Evolutionary conservation across 2,797 vertebrate species (phyloP), one percentile per base, ranked within the genome.

Genomic region (Sebastes oblongus): DNA sequence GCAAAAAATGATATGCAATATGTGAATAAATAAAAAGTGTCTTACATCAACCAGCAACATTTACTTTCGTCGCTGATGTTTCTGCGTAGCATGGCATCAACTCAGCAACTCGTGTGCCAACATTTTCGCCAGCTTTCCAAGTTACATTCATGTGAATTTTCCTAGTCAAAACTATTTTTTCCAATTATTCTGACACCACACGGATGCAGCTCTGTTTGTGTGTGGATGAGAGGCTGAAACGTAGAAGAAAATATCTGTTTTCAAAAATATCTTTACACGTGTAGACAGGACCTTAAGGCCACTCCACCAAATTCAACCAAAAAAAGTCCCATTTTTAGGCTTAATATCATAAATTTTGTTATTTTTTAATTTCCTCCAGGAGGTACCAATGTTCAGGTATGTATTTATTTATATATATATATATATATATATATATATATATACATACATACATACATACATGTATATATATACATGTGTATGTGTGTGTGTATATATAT

Each of bases 341-440:
- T 25, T 30, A 56, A 27, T 34, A 3, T 66, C n/a, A 6, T 5
- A n/a, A 18, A 14, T 20, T 1, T 77, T 56, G 1, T 82, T 55
- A 14, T 20, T 46, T 60, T 75, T n/a, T 8, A 73, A 24, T 39
- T 67, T 27, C 73, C 56, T 54, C 70, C 86, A 88, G 89, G 79
- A 86, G 87, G 76, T 52, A 13, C 76, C 80, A 77, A 14, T 83
- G 82, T 62, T 8, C 62, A 66, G n/a, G 20, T 36, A 1, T 24
- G n/a, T 55, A 24, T 24, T 11, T 54, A 22, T 22, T 22, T 22
- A 9, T 54, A 22, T 22, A 5, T 54, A 11, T 22, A 22, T 54
- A 22, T 54, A 22, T 54, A 4, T 54, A 25, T 25, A 25, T 25
- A 3, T 25, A n/a, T 14, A 22, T 22, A 9, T 54, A 22, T 22